These are phyloP conservation scores for Lerista edwardsae DNA, from an alignment of 2,797 vertebrate species.

Conservation along the genomic window DNA sequence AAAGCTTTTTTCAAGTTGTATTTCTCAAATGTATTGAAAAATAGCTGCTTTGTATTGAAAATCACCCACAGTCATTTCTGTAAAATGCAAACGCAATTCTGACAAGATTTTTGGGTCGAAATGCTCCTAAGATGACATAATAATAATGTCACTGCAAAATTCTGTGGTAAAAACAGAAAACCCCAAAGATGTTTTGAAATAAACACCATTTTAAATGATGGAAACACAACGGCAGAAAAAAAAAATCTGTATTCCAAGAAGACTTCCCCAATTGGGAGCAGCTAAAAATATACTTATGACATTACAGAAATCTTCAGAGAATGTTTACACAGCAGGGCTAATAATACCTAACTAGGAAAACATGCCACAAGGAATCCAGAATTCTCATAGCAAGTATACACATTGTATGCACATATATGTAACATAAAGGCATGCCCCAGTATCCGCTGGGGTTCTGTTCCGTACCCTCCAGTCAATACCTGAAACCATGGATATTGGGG, in stretches of 20 bases:
- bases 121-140: not conserved
- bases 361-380: not conserved
- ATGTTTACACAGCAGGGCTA: rapidly evolving
- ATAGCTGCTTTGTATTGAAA: not conserved
- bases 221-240: constrained; percentile 40
- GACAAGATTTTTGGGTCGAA: rapidly evolving
- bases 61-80: constrained; percentile 1
- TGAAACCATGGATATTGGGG: no score
- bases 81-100: constrained; percentile 41
- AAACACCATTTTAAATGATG: constrained; percentile 55
- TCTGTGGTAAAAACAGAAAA: not conserved
- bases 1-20: not conserved
- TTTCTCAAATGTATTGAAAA: not conserved
- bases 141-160: not conserved
- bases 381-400: not conserved
- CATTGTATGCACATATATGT: not conserved
- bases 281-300: constrained; percentile 37
- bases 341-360: rapidly evolving
- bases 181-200: constrained; percentile 26
- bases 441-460: no score
- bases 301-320: constrained; percentile 6
- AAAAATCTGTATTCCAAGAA: constrained; percentile 37
- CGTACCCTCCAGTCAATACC: no score
- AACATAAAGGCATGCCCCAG: no score
- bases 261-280: not conserved